A percentile compares a stretch with the other conserved stretches of the same genome.
Evolutionary conservation across 2,113 vertebrate genomes (phyloP).

Genomic region (Microcebus murinus): DNA sequence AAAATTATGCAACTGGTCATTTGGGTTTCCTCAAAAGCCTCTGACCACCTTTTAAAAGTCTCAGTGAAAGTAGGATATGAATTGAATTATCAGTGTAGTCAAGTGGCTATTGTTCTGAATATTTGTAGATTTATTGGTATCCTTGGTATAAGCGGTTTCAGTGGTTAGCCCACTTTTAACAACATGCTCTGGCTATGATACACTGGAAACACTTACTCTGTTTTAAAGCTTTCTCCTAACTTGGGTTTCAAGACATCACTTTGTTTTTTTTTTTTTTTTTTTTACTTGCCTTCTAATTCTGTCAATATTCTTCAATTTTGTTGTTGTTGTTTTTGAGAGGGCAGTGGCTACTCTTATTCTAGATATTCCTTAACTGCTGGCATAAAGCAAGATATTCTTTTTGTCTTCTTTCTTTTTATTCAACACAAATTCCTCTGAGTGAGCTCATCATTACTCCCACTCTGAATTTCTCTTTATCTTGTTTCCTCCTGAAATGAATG

Average conservation of each 20-base stretch:
- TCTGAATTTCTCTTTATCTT: not conserved
- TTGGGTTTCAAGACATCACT: not conserved
- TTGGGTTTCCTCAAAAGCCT: not conserved
- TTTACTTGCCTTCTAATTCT: not conserved
- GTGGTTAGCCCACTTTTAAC: not conserved
- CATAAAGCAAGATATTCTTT: not conserved
- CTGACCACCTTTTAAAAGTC: not conserved
- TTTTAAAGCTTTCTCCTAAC: not conserved
- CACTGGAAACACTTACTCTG: not conserved
- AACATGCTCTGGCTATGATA: not conserved
- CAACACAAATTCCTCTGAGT: not conserved
- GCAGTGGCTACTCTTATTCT: not conserved
- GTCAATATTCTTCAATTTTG: not conserved
- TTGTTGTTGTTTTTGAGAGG: not conserved
- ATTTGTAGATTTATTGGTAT: not conserved
- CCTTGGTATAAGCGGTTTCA: not conserved
- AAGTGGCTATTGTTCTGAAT: not conserved
- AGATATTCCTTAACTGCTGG: not conserved
- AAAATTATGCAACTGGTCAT: not conserved
- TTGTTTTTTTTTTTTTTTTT: not conserved
- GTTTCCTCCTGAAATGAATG: not conserved
- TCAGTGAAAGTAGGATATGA: not conserved
- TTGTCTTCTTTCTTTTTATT: not conserved
- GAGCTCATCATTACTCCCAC: not conserved
- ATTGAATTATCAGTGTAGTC: not conserved